Evolutionary conservation across 2,888 invertebrate species (phyloP), one percentile per base, ranked within the genome.

Genomic region (Erebia aethiops): DNA sequence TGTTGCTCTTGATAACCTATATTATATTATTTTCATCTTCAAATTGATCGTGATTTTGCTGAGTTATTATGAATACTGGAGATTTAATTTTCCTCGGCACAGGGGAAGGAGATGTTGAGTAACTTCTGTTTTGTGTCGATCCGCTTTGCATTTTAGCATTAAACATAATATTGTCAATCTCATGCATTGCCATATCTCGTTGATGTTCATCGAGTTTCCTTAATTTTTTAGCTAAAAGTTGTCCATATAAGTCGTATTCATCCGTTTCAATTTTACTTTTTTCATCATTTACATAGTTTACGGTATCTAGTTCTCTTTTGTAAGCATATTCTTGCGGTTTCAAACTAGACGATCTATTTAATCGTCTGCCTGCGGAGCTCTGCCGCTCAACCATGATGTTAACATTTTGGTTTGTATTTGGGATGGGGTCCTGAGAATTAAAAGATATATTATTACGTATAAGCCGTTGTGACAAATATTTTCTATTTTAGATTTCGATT

Each of bases 161-260:
- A 79, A 90, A 92, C 86, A 92, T 87, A 54, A 92, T 86, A 71
- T 89, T 90, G 72, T 93, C 92, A 11, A 93, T 91, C 71, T 93
- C 91, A 67, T 92, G 91, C 92, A 92, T 92, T 4, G 89, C 88
- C 18, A 88, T 75, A 74, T 93, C 92, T 3, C 93, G 83, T 72
- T 92, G 88, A 46, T 85, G 84, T 77, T 92, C 92, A 60, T 91
- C 87, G 57, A 93, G 74, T 76, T 88, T 91, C 73, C 87, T 85
- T 61, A 93, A 76, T 76, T 92, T 93, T 72, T 88, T 92, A 1
- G 90, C 92, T 65, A 93, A 77, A 10, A 93, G 79, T 77, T 88
- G 88, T 1, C 87, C 89, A 46, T 89, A 93, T 1, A 92, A 75
- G 21, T 92, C 92, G 41, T 88, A 92, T 74, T 93, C 92, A 51